These are phyloP conservation scores for Etheostoma perlongum DNA, from an alignment of 2,797 vertebrate species.

Conservation along the genomic window DNA sequence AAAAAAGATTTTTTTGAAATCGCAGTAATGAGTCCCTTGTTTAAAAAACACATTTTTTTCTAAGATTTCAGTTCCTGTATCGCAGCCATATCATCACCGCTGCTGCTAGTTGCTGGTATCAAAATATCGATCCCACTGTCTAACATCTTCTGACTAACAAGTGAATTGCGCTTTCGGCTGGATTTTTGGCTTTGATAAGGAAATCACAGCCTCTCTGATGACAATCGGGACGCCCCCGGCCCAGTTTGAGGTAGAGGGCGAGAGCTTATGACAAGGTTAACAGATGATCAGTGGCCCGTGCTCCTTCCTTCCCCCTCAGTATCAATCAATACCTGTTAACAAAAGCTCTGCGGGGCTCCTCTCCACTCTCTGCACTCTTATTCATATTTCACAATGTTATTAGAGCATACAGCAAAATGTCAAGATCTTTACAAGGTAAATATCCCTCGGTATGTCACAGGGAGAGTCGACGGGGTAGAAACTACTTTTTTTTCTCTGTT, in stretches of 20 bases:
- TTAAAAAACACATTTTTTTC: background rate
- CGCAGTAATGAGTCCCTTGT: conserved; percentile 26
- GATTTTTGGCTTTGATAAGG: conserved; percentile 50
- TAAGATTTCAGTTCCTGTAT: conserved; percentile 11
- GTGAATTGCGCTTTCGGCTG: conserved; percentile 31
- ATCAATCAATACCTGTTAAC: conserved; percentile 80
- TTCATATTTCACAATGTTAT: conserved; percentile 83
- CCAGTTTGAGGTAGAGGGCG: conserved; percentile 6
- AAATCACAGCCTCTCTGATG: conserved; percentile 49
- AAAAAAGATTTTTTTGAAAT: background rate
- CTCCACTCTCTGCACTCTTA: conserved; percentile 66
- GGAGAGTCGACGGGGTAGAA: conserved; percentile 47
- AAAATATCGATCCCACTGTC: conserved; percentile 40
- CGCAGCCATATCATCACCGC: background rate
- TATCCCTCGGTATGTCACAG: conserved; percentile 79
- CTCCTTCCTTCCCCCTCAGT: conserved; percentile 27
- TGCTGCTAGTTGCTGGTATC: conserved; percentile 5
- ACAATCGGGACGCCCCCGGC: conserved; percentile 28
- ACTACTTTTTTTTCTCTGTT: conserved; percentile 58
- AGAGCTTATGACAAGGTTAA: conserved; percentile 73
- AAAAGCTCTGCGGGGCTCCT: conserved; percentile 71
- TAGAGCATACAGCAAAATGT: conserved; percentile 80
- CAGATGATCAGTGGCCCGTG: conserved; percentile 64
- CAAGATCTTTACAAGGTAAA: conserved; percentile 86
- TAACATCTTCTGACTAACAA: conserved; percentile 6